phyloP scores from a whole-genome alignment of 2,888 invertebrate genomes.

The Leptura quadrifasciata region DNA sequence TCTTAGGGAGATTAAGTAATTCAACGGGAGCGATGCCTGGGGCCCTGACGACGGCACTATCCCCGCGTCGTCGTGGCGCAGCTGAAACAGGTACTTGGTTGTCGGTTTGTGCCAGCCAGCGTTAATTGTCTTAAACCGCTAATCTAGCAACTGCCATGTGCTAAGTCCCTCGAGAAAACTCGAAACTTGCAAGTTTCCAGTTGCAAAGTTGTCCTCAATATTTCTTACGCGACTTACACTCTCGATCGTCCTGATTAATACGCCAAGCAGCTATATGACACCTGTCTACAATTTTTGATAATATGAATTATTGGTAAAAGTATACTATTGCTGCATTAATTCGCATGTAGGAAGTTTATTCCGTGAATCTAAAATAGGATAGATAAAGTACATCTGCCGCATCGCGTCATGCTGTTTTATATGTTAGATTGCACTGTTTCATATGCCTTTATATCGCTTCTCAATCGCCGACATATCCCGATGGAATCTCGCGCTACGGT shows the following conservation, averaged over 20 bases:
- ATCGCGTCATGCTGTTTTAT: too few species aligned
- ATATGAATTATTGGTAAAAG: too few species aligned
- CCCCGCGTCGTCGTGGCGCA: not conserved
- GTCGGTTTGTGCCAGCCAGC: constrained; percentile 50
- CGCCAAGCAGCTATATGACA: not conserved
- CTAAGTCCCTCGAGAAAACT: constrained; percentile 58
- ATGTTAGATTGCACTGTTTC: too few species aligned
- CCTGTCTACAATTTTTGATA: too few species aligned
- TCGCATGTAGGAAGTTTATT: too few species aligned
- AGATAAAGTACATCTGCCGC: too few species aligned
- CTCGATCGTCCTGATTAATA: not conserved
- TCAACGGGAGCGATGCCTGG: constrained; percentile 31
- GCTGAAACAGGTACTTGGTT: constrained; percentile 22
- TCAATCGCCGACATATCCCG: too few species aligned
- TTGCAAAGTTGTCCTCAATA: constrained; percentile 3
- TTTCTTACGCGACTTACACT: not conserved
- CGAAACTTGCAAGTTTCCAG: constrained; percentile 45
- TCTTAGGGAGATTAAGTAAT: constrained; percentile 60
- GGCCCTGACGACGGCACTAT: constrained; percentile 28
- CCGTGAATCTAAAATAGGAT: too few species aligned
- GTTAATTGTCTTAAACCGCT: constrained; percentile 69
- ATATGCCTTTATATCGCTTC: too few species aligned
- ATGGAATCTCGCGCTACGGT: too few species aligned
- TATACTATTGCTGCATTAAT: too few species aligned
- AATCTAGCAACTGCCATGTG: constrained; percentile 66